phyloP scores from a whole-genome alignment of 2,797 vertebrate genomes.

The Aeoliscus strigatus region DNA sequence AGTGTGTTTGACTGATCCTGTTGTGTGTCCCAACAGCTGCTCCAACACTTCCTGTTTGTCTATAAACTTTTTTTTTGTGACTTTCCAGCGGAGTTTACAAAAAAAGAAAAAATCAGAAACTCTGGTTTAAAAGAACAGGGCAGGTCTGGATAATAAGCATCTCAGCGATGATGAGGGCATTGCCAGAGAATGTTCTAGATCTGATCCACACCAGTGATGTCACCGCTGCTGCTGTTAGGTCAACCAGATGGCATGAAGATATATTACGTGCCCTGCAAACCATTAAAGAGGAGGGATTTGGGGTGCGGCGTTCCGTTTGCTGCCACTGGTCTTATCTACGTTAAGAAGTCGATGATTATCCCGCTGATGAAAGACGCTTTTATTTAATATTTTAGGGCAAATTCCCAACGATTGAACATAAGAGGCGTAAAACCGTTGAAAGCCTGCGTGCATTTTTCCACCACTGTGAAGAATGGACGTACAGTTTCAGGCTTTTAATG shows the following conservation, averaged over 20 bases:
- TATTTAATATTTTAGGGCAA: too few relatives aligned
- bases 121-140: conserved; percentile 33
- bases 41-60: too few relatives aligned
- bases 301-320: conserved; percentile 20
- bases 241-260: conserved; percentile 57
- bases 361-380: too few relatives aligned
- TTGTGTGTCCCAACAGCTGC: too few relatives aligned
- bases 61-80: too few relatives aligned
- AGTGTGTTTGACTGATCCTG: too few relatives aligned
- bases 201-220: conserved; percentile 61
- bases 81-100: conserved; percentile 16
- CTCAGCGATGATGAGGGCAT: conserved; percentile 52
- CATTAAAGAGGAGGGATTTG: conserved; percentile 8
- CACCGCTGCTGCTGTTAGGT: conserved; percentile 44
- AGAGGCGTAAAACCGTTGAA: too few relatives aligned
- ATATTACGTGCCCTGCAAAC: conserved; percentile 29
- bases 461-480: too few relatives aligned
- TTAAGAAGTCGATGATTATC: background rate
- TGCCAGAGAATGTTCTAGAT: conserved; percentile 60
- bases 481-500: too few relatives aligned
- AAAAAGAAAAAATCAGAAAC: conserved; percentile 14
- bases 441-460: too few relatives aligned
- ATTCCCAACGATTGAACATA: too few relatives aligned
- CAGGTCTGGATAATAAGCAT: conserved; percentile 64
- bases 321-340: conserved; percentile 38